Conservation (phyloP, 2,888 invertebrate genomes). For the Coleophora deauratella region DNA sequence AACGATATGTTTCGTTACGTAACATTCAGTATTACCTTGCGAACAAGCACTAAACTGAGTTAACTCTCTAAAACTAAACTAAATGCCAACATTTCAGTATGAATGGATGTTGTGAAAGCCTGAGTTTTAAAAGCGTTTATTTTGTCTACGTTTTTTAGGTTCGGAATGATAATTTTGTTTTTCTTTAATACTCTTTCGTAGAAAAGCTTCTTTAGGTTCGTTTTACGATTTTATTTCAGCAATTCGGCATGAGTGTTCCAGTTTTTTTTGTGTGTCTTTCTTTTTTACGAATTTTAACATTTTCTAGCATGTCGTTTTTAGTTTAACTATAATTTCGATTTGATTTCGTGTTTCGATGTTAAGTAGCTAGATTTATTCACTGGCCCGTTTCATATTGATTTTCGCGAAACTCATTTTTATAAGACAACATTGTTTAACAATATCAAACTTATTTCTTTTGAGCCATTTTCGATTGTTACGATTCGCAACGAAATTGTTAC, state of each 20-base stretch:
- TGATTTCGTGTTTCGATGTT: slow-evolving; percentile 28
- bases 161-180: slow-evolving; percentile 17
- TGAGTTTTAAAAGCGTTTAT: slow-evolving; percentile 4
- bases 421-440: too few relatives aligned
- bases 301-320: slow-evolving; percentile 19
- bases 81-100: slow-evolving; percentile 3
- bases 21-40: neutral
- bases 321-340: slow-evolving; percentile 17
- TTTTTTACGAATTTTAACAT: slow-evolving; percentile 19
- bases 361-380: slow-evolving; percentile 17
- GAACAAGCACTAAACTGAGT: neutral
- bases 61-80: too few relatives aligned
- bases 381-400: neutral
- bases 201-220: slow-evolving; percentile 3
- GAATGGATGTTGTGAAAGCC: slow-evolving; percentile 7
- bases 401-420: too few relatives aligned
- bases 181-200: slow-evolving; percentile 6
- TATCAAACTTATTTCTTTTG: too few relatives aligned
- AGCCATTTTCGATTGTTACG: too few relatives aligned
- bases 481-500: neutral
- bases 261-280: slow-evolving; percentile 17
- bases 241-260: slow-evolving; percentile 26
- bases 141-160: slow-evolving; percentile 1
- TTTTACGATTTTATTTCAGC: slow-evolving; percentile 10
- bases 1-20: too few relatives aligned